These are phyloP conservation scores for Aspidapion aeneum DNA, from an alignment of 2,888 invertebrate genomes.

Conservation along the genomic window DNA sequence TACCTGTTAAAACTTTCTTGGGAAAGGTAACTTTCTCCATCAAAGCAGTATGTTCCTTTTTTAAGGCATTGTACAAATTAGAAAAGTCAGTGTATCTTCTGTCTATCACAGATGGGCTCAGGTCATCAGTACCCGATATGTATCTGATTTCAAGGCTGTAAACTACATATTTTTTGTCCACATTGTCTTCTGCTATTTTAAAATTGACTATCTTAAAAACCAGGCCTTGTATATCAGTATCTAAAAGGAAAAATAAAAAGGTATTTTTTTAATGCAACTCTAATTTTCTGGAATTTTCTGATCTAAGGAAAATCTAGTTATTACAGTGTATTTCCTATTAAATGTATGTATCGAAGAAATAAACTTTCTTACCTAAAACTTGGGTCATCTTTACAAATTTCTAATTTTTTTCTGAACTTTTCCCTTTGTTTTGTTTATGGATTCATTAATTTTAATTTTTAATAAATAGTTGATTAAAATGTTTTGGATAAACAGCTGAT, in stretches of 20 bases:
- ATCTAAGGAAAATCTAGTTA: no score
- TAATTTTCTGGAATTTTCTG: no score
- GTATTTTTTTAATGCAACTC: no score
- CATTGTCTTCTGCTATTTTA: conserved; percentile 55
- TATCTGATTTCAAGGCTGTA: conserved; percentile 65
- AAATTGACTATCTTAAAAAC: conserved; percentile 66
- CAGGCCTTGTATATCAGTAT: conserved; percentile 44
- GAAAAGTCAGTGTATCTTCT: conserved; percentile 71
- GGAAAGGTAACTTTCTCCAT: conserved; percentile 59
- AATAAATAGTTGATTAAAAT: no score
- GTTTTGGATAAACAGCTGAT: no score
- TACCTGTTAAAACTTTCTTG: conserved; percentile 58
- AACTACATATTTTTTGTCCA: conserved; percentile 64
- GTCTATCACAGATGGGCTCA: conserved; percentile 60
- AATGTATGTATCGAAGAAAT: no score
- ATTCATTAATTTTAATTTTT: no score
- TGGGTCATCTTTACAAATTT: no score
- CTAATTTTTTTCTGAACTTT: no score
- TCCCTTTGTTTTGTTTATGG: no score
- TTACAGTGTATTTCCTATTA: no score
- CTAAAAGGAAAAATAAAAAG: conserved; percentile 28
- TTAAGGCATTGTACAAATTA: conserved; percentile 59
- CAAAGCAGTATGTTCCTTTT: conserved; percentile 55
- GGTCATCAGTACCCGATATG: conserved; percentile 55
- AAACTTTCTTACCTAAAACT: no score